phyloP scores from a whole-genome alignment of 2,113 vertebrate species.

The Misgurnus mizolepis region DNA sequence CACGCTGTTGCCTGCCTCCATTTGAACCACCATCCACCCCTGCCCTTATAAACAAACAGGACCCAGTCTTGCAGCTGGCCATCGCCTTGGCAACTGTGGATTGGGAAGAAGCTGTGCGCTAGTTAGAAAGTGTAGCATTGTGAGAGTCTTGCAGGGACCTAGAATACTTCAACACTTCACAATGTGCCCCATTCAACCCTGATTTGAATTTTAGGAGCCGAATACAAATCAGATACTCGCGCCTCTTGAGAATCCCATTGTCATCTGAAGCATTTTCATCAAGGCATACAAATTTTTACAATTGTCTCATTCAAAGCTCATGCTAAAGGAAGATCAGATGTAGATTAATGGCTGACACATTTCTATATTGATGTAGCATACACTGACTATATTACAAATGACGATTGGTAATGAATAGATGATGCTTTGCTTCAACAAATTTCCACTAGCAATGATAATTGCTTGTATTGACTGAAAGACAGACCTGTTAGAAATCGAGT shows the following conservation, averaged over 20 bases:
- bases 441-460: neutral
- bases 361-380: conserved; percentile 12
- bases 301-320: conserved; percentile 43
- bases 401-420: neutral
- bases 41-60: conserved; percentile 77
- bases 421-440: neutral
- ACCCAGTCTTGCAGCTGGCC: conserved; percentile 75
- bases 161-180: conserved; percentile 61
- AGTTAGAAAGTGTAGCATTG: conserved; percentile 72
- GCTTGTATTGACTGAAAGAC: neutral
- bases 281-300: conserved; percentile 47
- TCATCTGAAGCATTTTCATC: conserved; percentile 55
- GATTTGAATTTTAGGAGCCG: conserved; percentile 53
- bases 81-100: conserved; percentile 78
- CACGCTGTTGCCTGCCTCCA: conserved; percentile 70
- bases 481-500: neutral
- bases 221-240: conserved; percentile 56
- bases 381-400: neutral
- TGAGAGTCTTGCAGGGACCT: conserved; percentile 62
- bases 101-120: conserved; percentile 67
- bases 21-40: conserved; percentile 73
- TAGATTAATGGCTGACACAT: conserved; percentile 21
- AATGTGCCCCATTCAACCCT: conserved; percentile 57
- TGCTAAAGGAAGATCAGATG: conserved; percentile 30
- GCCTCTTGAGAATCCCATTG: conserved; percentile 56